Percentiles rank a stretch among this genome's conserved stretches.
phyloP scores from a whole-genome alignment of 1,140 invertebrate genomes.

The Drosophila pruinosa region DNA sequence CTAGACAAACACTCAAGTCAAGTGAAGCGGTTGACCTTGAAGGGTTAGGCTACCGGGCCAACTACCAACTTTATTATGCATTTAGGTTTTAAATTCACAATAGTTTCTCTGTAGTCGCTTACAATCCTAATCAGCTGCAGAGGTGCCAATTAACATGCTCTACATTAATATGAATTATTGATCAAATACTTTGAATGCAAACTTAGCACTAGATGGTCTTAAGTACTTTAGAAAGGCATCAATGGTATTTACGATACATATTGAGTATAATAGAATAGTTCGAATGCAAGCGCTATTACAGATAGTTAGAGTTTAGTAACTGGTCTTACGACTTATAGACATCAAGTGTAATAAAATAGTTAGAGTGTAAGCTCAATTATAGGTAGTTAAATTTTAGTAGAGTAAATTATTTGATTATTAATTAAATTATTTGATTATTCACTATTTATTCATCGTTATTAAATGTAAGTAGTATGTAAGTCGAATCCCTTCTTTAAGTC shows the following conservation, averaged over 20 bases:
- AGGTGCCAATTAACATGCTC: background rate
- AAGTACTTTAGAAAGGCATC: background rate
- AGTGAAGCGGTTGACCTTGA: conserved; percentile 32
- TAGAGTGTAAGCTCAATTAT: too few relatives aligned
- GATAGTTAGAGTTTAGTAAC: too few relatives aligned
- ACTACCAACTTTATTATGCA: background rate
- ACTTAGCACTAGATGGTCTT: background rate
- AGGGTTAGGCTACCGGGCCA: background rate
- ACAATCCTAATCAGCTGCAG: conserved; percentile 1
- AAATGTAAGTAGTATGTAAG: too few relatives aligned
- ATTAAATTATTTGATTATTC: too few relatives aligned
- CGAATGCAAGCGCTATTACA: too few relatives aligned
- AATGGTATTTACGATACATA: background rate
- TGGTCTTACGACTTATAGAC: too few relatives aligned
- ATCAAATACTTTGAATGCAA: background rate
- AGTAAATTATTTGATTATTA: too few relatives aligned
- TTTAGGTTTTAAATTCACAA: background rate
- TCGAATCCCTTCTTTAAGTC: background rate
- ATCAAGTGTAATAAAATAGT: too few relatives aligned
- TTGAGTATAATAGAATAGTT: too few relatives aligned
- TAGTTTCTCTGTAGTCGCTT: background rate
- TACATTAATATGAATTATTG: background rate
- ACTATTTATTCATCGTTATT: too few relatives aligned
- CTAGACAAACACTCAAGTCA: conserved; percentile 6
- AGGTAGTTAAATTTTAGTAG: too few relatives aligned